Conservation (phyloP, 2,888 invertebrate genomes). For the Latrodectus hesperus region DNA sequence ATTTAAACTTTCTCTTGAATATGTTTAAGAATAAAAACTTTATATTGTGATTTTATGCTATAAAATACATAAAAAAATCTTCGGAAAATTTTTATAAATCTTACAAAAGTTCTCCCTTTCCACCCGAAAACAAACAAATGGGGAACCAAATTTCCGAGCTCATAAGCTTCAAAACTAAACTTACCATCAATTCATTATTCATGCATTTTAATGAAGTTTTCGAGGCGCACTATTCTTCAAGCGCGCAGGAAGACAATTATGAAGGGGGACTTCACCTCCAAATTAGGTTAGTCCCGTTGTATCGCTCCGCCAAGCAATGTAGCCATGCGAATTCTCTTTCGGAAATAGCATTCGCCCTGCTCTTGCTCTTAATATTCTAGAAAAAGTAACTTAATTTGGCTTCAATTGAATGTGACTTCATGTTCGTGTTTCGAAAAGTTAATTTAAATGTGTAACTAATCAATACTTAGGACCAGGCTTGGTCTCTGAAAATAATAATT, state of each 20-base stretch:
- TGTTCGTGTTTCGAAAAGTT: slow-evolving; percentile 48
- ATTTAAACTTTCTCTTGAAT: neutral
- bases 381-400: slow-evolving; percentile 60
- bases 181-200: slow-evolving; percentile 58
- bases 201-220: slow-evolving; percentile 63
- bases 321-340: slow-evolving; percentile 36
- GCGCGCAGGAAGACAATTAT: slow-evolving; percentile 60
- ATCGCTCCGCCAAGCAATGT: slow-evolving; percentile 58
- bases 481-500: slow-evolving; percentile 56
- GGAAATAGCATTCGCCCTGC: slow-evolving; percentile 15
- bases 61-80: neutral
- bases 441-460: slow-evolving; percentile 68
- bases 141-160: slow-evolving; percentile 12
- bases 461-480: slow-evolving; percentile 47
- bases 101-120: neutral
- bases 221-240: slow-evolving; percentile 50
- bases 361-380: slow-evolving; percentile 30
- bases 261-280: slow-evolving; percentile 29
- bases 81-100: slow-evolving; percentile 19
- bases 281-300: slow-evolving; percentile 56
- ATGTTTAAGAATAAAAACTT: neutral
- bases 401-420: slow-evolving; percentile 48
- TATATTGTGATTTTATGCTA: slow-evolving; percentile 3
- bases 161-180: slow-evolving; percentile 33
- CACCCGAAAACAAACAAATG: neutral